Conservation (phyloP, 2,797 vertebrate genomes). For the Megaceryle alcyon region DNA sequence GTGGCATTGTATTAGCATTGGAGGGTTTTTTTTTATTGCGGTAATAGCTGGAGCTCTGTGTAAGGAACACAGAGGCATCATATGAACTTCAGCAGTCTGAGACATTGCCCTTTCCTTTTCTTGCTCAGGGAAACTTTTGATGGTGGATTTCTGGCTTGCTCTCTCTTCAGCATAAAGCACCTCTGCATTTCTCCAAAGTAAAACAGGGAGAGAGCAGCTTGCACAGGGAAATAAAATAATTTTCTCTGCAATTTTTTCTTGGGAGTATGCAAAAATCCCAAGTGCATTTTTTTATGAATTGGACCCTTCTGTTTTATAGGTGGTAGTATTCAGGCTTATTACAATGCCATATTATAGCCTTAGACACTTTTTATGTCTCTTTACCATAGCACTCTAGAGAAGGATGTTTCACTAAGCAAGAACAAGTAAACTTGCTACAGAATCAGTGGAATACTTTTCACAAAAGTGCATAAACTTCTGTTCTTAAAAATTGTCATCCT, state of each 20-base stretch:
- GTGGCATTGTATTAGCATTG: neutral
- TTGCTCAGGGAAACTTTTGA: neutral
- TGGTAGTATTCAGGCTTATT: slow-evolving; percentile 63
- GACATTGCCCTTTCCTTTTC: neutral
- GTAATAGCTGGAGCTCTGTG: neutral
- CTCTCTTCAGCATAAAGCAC: slow-evolving; percentile 13
- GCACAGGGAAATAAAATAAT: slow-evolving; percentile 60
- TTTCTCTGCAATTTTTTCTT: slow-evolving; percentile 35
- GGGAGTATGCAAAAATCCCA: slow-evolving; percentile 65
- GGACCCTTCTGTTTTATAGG: slow-evolving; percentile 71
- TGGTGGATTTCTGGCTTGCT: neutral
- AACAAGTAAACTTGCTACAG: slow-evolving; percentile 61
- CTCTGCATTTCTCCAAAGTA: slow-evolving; percentile 44
- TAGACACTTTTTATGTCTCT: slow-evolving; percentile 60
- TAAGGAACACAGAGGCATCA: neutral
- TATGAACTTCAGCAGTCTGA: slow-evolving; percentile 2
- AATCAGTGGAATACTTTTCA: slow-evolving; percentile 44
- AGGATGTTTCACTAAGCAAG: slow-evolving; percentile 64
- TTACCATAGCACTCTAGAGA: slow-evolving; percentile 68
- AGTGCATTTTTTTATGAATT: slow-evolving; percentile 73
- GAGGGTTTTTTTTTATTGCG: neutral
- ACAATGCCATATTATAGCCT: slow-evolving; percentile 68
- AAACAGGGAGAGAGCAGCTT: slow-evolving; percentile 37
- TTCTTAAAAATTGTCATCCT: slow-evolving; percentile 75
- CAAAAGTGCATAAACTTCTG: slow-evolving; percentile 69